Base-by-base conservation (phyloP, 1,140 invertebrate species). In the Drosophila orena region DNA sequence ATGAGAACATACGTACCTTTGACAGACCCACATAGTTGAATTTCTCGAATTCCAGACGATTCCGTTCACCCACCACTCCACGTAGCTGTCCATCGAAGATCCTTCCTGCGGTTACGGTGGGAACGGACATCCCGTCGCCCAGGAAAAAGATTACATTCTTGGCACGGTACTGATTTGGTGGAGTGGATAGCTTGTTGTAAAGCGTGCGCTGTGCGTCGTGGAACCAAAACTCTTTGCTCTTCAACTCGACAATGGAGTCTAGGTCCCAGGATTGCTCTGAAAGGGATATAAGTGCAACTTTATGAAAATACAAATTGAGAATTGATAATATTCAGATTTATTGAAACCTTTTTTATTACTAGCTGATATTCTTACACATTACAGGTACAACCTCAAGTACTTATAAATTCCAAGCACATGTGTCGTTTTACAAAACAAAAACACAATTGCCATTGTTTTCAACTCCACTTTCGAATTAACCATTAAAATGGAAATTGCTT, bases 101-200 rank as follows among this genome's bases (percentile, higher is more conserved):
- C 50, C 96, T 93, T 2, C 95, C 94, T 0, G 96, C 96, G 52
- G 96, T 95, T 6, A 96, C 89, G 0, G 96, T 96, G 0, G 95
- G 92, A 24, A 96, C 92, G 10, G 95, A 96, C 96, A 97, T 96
- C 5, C 96, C 96, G 85, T 97, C 96, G 1, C 96, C 96, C 40
- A 97, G 85, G 81, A 96, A 97, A 59, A 97, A 92, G 12, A 97
- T 95, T 0, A 96, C 93, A 89, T 96, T 96, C 74, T 95, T 95
- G n/a, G 96, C 96, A 24, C 70, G 57, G 4, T 91, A 92, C 65
- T 93, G 92, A 43, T 91, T 91, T n/a, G 62, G 78, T 0, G 52
- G 52, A 7, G 34, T 59, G 2, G 71, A 66, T 1, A 90, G 52
- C 56, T 90, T 91, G 12, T 90, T 77, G 14, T 73, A 79, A 3